Evolutionary conservation across 2,888 invertebrate species (phyloP).

Genomic region (Petrophora chlorosata): DNA sequence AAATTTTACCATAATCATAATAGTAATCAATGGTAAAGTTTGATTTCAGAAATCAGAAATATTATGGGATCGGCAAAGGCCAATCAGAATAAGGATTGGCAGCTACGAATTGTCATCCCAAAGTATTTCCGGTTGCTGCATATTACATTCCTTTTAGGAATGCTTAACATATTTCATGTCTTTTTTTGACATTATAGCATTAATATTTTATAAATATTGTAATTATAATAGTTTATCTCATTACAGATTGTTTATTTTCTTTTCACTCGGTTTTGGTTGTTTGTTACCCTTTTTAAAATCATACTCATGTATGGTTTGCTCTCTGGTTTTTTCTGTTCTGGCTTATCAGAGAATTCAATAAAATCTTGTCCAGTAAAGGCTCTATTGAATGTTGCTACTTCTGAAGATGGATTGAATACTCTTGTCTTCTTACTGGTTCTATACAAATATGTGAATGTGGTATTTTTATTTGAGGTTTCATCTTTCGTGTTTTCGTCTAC

Average conservation of each 20-base stretch:
- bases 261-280: slow-evolving; percentile 69
- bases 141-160: slow-evolving; percentile 66
- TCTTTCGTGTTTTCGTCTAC: slow-evolving; percentile 13
- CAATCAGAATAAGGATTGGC: slow-evolving; percentile 37
- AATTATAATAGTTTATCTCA: slow-evolving; percentile 38
- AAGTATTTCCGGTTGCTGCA: slow-evolving; percentile 54
- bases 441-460: slow-evolving; percentile 56
- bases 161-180: slow-evolving; percentile 67
- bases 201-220: slow-evolving; percentile 62
- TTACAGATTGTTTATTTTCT: slow-evolving; percentile 53
- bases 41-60: slow-evolving; percentile 56
- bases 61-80: slow-evolving; percentile 40
- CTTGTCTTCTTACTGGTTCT: slow-evolving; percentile 63
- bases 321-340: slow-evolving; percentile 36
- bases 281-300: slow-evolving; percentile 68
- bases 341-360: slow-evolving; percentile 55
- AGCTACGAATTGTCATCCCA: slow-evolving; percentile 30
- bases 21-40: slow-evolving; percentile 52
- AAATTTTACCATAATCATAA: slow-evolving; percentile 52
- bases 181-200: slow-evolving; percentile 74
- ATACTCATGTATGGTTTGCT: slow-evolving; percentile 63
- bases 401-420: slow-evolving; percentile 59
- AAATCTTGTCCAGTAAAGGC: slow-evolving; percentile 65
- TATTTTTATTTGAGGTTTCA: not conserved
- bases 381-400: slow-evolving; percentile 33